phyloP scores from a whole-genome alignment of 1,140 invertebrate species.

The Lepidurus couesii region DNA sequence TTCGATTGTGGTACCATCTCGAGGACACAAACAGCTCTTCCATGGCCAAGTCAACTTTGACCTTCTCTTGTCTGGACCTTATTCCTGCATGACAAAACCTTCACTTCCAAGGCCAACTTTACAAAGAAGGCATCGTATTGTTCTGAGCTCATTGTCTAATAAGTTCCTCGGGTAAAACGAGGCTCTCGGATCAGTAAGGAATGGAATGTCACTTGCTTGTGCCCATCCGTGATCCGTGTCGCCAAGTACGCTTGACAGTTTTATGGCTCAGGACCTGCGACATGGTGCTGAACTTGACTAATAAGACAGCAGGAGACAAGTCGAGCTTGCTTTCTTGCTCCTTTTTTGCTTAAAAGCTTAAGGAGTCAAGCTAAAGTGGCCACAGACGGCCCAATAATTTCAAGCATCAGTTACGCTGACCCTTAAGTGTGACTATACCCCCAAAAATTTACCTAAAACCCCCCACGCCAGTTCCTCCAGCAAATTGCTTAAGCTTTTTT shows the following conservation, averaged over 20 bases:
- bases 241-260: conserved; percentile 9
- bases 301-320: neutral
- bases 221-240: neutral
- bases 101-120: too few species aligned
- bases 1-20: too few species aligned
- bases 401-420: conserved; percentile 2
- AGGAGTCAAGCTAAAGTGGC: conserved; percentile 1
- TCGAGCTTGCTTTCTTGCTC: neutral
- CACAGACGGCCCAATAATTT: neutral
- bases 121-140: too few species aligned
- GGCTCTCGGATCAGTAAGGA: neutral
- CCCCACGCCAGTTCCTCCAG: neutral
- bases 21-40: too few species aligned
- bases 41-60: too few species aligned
- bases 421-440: conserved; percentile 3
- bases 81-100: too few species aligned
- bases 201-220: neutral
- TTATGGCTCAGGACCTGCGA: conserved; percentile 10
- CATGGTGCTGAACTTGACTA: conserved; percentile 3
- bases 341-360: neutral
- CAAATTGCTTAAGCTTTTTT: neutral
- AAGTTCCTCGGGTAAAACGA: neutral
- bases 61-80: too few species aligned
- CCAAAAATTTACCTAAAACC: neutral
- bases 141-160: neutral